Evolutionary conservation across 1,140 invertebrate species (phyloP).

Genomic region (Listronotus bonariensis): DNA sequence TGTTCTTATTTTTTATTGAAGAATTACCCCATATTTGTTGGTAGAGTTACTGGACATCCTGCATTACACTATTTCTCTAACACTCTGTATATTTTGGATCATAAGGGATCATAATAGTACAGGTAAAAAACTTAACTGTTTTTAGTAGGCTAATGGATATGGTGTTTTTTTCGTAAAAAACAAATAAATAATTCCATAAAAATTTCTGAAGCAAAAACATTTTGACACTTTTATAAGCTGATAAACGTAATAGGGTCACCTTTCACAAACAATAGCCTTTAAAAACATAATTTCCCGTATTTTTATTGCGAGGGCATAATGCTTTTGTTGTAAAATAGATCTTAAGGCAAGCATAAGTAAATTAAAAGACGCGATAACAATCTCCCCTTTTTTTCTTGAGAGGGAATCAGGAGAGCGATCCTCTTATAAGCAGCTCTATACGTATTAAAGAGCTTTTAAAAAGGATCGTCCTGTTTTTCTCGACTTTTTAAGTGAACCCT

Average conservation of each 20-base stretch:
- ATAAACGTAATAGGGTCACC: conserved; percentile 15
- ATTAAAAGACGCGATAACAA: conserved; percentile 70
- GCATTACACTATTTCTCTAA: no score
- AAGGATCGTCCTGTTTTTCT: conserved; percentile 51
- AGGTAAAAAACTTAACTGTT: no score
- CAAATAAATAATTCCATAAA: no score
- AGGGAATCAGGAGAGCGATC: conserved; percentile 44
- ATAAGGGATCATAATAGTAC: no score
- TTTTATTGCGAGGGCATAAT: conserved; percentile 44
- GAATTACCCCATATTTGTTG: no score
- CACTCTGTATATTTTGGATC: no score
- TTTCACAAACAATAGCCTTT: conserved; percentile 17
- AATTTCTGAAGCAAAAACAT: neutral
- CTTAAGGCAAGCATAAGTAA: conserved; percentile 70
- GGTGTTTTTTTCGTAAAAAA: no score
- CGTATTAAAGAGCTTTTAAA: conserved; percentile 48
- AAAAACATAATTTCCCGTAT: conserved; percentile 45
- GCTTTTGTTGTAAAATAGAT: conserved; percentile 63
- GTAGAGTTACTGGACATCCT: no score
- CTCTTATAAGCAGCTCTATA: conserved; percentile 51
- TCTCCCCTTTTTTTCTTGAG: conserved; percentile 61
- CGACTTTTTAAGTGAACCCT: conserved; percentile 50
- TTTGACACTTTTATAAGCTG: conserved; percentile 16
- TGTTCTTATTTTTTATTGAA: no score
- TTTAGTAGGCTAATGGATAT: no score